A percentile compares a stretch with the other conserved stretches of the same genome.
Evolutionary conservation across 2,888 invertebrate species (phyloP).

Genomic region (Cephus runcator): DNA sequence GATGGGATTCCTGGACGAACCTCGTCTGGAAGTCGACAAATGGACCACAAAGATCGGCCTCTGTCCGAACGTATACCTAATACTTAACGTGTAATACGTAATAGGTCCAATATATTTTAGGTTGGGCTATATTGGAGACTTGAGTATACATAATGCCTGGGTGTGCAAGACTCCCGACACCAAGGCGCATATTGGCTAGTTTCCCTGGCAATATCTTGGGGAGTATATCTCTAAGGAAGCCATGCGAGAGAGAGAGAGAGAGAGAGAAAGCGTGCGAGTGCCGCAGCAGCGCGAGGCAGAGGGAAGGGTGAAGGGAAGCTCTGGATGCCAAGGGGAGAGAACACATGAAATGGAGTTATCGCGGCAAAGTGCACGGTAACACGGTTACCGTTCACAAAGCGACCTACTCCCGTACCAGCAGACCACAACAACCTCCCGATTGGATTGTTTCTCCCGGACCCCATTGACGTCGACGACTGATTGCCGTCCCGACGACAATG

Average conservation of each 20-base stretch:
- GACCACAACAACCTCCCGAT: conserved; percentile 39
- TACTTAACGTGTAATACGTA: background rate
- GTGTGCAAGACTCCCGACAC: background rate
- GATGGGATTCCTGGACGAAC: background rate
- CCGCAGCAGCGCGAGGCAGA: conserved; percentile 14
- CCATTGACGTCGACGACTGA: conserved; percentile 27
- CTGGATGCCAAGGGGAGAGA: conserved; percentile 21
- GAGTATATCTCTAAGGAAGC: conserved; percentile 14
- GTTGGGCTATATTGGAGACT: background rate
- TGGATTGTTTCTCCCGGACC: conserved; percentile 34
- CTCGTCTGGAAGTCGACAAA: background rate
- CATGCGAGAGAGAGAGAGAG: no score
- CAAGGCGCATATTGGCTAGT: conserved; percentile 38
- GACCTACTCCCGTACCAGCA: conserved; percentile 32
- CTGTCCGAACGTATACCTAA: background rate
- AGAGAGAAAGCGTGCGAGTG: no score
- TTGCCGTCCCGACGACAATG: conserved; percentile 23
- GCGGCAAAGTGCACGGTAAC: conserved; percentile 64
- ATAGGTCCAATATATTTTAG: background rate
- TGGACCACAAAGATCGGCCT: background rate
- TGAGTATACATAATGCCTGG: background rate
- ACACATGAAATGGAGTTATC: conserved; percentile 57
- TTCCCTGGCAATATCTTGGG: conserved; percentile 41
- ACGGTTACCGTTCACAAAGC: conserved; percentile 61
- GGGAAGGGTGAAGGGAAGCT: conserved; percentile 20